Conservation (phyloP, 2,797 vertebrate species). For the Bradypus variegatus region DNA sequence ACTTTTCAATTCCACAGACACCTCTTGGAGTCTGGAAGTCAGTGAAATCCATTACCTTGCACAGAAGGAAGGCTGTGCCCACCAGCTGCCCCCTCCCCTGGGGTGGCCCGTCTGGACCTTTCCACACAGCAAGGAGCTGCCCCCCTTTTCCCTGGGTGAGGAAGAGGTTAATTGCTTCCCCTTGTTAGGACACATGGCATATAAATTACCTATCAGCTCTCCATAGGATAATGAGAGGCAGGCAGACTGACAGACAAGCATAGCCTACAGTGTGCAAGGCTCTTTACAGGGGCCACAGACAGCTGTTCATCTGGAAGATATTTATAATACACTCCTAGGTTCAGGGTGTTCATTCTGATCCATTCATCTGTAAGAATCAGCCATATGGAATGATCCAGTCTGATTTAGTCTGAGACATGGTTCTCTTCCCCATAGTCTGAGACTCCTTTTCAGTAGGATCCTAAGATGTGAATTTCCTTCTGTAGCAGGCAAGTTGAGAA, state of each 20-base stretch:
- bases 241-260: neutral
- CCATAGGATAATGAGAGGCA: neutral
- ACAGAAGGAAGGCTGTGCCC: neutral
- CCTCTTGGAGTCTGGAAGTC: slow-evolving; percentile 14
- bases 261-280: rapidly evolving
- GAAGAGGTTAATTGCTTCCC: slow-evolving; percentile 39
- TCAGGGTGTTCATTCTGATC: neutral
- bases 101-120: neutral
- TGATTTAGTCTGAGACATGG: rapidly evolving
- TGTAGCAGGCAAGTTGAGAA: neutral
- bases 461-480: neutral
- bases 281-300: neutral
- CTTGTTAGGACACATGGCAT: slow-evolving; percentile 22
- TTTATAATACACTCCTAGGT: neutral
- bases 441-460: neutral
- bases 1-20: slow-evolving; percentile 5
- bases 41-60: slow-evolving; percentile 18
- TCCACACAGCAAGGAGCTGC: neutral
- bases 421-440: neutral
- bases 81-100: neutral
- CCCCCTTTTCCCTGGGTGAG: neutral
- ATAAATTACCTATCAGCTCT: slow-evolving; percentile 27
- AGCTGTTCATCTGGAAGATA: neutral
- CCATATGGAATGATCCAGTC: neutral
- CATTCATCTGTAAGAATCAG: rapidly evolving